Base-by-base conservation (phyloP, 2,797 vertebrate species). In the Apogon hyalosoma region DNA sequence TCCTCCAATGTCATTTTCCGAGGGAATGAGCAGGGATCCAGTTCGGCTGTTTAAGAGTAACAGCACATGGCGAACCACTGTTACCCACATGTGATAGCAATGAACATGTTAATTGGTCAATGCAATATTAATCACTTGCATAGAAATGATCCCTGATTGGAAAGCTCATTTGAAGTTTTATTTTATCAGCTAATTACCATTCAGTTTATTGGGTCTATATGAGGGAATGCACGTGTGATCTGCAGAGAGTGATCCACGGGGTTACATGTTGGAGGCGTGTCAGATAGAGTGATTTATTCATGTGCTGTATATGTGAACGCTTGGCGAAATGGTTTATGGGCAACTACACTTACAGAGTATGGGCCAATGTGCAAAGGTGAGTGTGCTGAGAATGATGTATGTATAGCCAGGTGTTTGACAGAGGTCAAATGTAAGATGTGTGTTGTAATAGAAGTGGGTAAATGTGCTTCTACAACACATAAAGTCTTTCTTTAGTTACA, bases 241-340 rank as follows among this genome's bases (percentile, higher is more conserved):
- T 28, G 24, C 24, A 24, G 55, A 69, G 45, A 71, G 79, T 67
- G 63, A 74, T 55, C 72, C 36, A 51, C 38, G 1, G 18, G 54
- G 71, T 70, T 64, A 81, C 73, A 41, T 55, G 56, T 21, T 6
- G 52, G 71, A 63, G 69, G 68, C 36, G 46, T 74, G 75, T 80
- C 70, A 49, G 6, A 68, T 4, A 15, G 38, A 7, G 55, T 87
- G 86, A 90, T 86, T 88, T 85, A 87, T 88, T 41, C 18, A 63
- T 1, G 46, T 33, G 74, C 59, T 55, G 31, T 77, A 47, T 83
- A 72, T 55, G 73, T 66, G 58, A 60, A 69, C 33, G 28, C 55
- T 80, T 66, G 56, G 75, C 74, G 49, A 64, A 82, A 83, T 86
- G 89, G 46, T 90, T 89, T 90, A 91, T 87, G 87, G 75, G 55